Evolutionary conservation across 2,888 invertebrate genomes (phyloP).

Genomic region (Dioctria rufipes): DNA sequence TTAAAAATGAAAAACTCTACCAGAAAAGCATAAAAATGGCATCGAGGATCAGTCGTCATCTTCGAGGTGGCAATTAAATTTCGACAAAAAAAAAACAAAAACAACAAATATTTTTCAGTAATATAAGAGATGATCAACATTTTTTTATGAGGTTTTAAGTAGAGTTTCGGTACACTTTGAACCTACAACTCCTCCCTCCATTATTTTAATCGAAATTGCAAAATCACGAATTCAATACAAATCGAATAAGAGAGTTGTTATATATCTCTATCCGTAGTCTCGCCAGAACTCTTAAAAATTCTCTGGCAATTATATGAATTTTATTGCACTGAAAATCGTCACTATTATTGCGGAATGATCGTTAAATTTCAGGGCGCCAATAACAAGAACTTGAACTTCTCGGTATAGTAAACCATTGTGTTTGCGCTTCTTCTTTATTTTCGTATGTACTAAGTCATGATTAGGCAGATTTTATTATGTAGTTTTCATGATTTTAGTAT

Average conservation of each 20-base stretch:
- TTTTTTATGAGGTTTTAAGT: conserved; percentile 38
- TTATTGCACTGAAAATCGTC: conserved; percentile 45
- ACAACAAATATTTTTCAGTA: neutral
- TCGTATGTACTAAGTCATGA: conserved; percentile 1
- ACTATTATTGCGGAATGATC: conserved; percentile 3
- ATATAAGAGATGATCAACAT: conserved; percentile 6
- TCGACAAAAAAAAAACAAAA: neutral
- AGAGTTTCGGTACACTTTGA: conserved; percentile 44
- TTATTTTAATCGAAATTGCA: conserved; percentile 45
- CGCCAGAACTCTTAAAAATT: neutral
- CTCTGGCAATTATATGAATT: conserved; percentile 42
- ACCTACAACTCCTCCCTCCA: conserved; percentile 11
- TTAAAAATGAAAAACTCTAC: neutral
- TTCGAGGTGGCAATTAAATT: conserved; percentile 3
- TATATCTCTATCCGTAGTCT: conserved; percentile 6
- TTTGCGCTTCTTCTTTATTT: neutral
- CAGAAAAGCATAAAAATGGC: neutral
- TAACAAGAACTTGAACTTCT: neutral
- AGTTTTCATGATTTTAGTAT: conserved; percentile 1
- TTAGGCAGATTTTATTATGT: conserved; percentile 13
- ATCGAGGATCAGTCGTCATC: neutral
- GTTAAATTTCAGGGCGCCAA: conserved; percentile 21
- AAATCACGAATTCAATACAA: conserved; percentile 50
- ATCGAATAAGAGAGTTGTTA: conserved; percentile 53
- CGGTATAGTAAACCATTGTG: neutral